Evolutionary conservation across 1,140 invertebrate species (phyloP).

Genomic region (Medauroidea extradentata): DNA sequence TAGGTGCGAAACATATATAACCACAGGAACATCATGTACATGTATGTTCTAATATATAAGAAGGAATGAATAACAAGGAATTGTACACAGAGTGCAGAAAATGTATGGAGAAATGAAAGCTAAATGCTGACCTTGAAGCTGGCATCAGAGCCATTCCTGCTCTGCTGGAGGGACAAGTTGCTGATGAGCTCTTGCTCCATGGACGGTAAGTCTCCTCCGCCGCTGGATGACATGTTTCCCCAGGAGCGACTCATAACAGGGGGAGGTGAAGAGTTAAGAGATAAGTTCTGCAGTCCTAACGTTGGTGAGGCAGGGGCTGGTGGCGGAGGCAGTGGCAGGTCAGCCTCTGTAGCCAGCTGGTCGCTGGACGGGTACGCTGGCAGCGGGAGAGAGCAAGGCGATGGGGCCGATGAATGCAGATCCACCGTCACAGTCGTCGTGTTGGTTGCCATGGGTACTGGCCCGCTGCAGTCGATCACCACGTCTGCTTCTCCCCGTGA

Average conservation of each 20-base stretch:
- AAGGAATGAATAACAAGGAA: too few relatives aligned
- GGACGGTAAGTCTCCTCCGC: background rate
- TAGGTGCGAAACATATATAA: too few relatives aligned
- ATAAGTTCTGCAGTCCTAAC: conserved; percentile 30
- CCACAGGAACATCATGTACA: too few relatives aligned
- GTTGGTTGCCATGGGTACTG: conserved; percentile 41
- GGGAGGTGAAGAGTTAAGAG: background rate
- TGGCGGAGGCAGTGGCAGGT: conserved; percentile 46
- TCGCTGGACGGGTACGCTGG: conserved; percentile 57
- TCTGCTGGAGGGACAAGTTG: conserved; percentile 59
- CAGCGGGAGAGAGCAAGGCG: conserved; percentile 46
- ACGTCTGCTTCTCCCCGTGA: conserved; percentile 43
- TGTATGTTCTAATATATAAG: too few relatives aligned
- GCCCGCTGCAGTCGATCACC: conserved; percentile 48
- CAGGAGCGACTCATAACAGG: conserved; percentile 5
- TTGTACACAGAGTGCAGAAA: too few relatives aligned
- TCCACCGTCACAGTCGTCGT: conserved; percentile 47
- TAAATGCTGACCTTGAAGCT: conserved; percentile 79
- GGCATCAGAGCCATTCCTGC: conserved; percentile 71
- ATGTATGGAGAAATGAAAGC: too few relatives aligned
- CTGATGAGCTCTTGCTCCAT: conserved; percentile 57
- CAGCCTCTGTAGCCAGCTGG: conserved; percentile 16
- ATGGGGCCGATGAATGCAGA: conserved; percentile 54
- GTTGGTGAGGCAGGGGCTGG: conserved; percentile 52
- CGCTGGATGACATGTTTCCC: background rate